Base-by-base conservation (phyloP, 2,113 vertebrate species). In the Hippocampus barbouri region DNA sequence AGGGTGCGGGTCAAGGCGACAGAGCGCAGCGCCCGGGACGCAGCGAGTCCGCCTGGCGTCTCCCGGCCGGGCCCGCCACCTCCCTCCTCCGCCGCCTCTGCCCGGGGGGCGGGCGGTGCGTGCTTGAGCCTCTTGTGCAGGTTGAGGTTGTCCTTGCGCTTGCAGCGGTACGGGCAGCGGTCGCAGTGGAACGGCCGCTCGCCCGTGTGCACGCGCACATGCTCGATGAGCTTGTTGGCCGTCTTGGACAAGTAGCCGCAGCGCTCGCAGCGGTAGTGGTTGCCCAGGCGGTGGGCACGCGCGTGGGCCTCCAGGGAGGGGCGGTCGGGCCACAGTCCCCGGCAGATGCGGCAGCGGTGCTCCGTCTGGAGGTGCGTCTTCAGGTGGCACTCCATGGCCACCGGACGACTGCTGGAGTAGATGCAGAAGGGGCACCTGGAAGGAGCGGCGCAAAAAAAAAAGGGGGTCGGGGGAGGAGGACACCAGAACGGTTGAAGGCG, bases 121-220 rank as follows among this genome's bases (percentile, higher is more conserved):
- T 99, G 97, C 92, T 98, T 99, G 92, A 99, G 95, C 94, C 95
- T 97, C 93, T 97, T 98, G 97, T 99, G 97, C 94, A 99, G 94
- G 92, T 98, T 98, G 91, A 99, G 97, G 97, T 99, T 99, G 96
- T 99, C 97, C 95, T 99, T 99, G 94, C 97, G 97, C 89, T 98
- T 98, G 94, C 97, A 99, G 96, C 97, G 97, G 88, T 99, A 99
- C 90, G 95, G 93, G 94, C 97, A 99, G 95, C 95, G 96, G 94
- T 99, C 97, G 93, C 97, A 99, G 96, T 96, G 97, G 94, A 98
- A 99, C 91, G 97, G 97, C 91, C 97, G 96, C 93, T 99, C 97
- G 34, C 97, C 97, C 0, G 97, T 99, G 95, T 99, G 97, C 87
- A 99, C 97, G 1, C 97, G 97, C 92, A 97, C 96, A 10, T 99